These are phyloP conservation scores for Hemicrepidius hirtus DNA, from an alignment of 2,888 invertebrate species.

Conservation along the genomic window DNA sequence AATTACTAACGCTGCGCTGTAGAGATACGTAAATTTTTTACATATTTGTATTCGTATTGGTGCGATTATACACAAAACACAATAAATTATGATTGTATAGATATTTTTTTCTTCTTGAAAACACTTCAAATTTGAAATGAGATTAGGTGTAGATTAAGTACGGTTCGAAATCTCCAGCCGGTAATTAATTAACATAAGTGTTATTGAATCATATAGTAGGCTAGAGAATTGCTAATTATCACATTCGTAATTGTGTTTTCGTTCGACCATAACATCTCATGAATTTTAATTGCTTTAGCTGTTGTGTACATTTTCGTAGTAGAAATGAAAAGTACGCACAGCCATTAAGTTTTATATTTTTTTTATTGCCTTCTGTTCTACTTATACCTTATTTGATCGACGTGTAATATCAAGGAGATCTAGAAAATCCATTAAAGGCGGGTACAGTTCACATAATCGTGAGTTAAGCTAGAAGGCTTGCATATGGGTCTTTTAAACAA, in stretches of 20 bases:
- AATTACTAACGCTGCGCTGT: not conserved
- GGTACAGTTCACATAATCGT: not conserved
- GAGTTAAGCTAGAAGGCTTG: too few species aligned
- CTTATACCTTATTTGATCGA: conserved; percentile 22
- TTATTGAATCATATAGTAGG: conserved; percentile 28
- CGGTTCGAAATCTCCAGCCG: conserved; percentile 1
- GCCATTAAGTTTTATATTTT: conserved; percentile 21
- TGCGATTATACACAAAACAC: too few species aligned
- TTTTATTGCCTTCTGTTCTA: conserved; percentile 19
- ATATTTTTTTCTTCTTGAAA: too few species aligned
- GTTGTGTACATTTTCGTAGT: conserved; percentile 25
- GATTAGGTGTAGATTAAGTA: not conserved
- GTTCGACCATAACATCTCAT: conserved; percentile 30
- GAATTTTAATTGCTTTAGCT: conserved; percentile 29
- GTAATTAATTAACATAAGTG: conserved; percentile 30
- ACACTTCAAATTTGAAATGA: too few species aligned
- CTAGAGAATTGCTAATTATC: conserved; percentile 31
- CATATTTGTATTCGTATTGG: too few species aligned
- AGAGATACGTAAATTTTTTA: too few species aligned
- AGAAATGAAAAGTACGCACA: conserved; percentile 28
- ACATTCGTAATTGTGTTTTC: conserved; percentile 33
- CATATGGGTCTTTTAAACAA: too few species aligned
- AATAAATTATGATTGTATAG: too few species aligned
- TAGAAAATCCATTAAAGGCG: conserved; percentile 17
- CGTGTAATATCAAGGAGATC: conserved; percentile 11